phyloP scores from a whole-genome alignment of 2,888 invertebrate species.

The Corythucha ciliata region DNA sequence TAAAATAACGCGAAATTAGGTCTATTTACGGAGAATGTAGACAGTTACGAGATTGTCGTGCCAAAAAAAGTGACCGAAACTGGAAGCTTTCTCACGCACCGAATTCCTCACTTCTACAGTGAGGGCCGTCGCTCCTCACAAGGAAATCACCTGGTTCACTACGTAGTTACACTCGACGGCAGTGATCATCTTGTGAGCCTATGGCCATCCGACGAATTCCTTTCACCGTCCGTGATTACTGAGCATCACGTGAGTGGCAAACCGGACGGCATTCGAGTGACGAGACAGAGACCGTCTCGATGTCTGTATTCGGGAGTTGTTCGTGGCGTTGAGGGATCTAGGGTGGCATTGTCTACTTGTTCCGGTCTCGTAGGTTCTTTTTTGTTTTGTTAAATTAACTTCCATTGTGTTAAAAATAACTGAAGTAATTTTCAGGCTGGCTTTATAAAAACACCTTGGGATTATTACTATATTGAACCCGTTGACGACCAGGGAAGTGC shows the following conservation, averaged over 20 bases:
- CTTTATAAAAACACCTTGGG: background rate
- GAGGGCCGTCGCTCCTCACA: conserved; percentile 30
- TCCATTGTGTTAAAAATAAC: background rate
- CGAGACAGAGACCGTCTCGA: conserved; percentile 36
- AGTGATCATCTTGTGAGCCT: conserved; percentile 42
- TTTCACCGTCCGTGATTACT: conserved; percentile 41
- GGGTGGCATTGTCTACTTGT: conserved; percentile 43
- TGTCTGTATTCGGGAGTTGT: conserved; percentile 44
- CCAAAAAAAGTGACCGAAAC: conserved; percentile 40
- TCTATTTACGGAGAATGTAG: conserved; percentile 14
- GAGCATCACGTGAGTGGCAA: conserved; percentile 35
- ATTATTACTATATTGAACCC: conserved; percentile 7
- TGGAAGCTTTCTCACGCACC: conserved; percentile 41
- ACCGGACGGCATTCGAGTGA: conserved; percentile 32
- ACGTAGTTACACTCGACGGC: conserved; percentile 40
- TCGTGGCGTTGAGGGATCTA: conserved; percentile 38
- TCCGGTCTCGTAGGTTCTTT: conserved; percentile 40
- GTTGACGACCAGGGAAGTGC: conserved; percentile 22
- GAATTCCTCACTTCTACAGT: conserved; percentile 40
- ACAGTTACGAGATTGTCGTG: conserved; percentile 38
- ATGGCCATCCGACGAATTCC: conserved; percentile 40
- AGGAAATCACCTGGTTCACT: conserved; percentile 39
- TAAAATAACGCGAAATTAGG: no score
- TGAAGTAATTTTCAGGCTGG: conserved; percentile 8
- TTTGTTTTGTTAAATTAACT: background rate